These are phyloP conservation scores for Epizoanthus stellaris DNA, from an alignment of 92 coral and sea anemone genomes.

Conservation along the genomic window DNA sequence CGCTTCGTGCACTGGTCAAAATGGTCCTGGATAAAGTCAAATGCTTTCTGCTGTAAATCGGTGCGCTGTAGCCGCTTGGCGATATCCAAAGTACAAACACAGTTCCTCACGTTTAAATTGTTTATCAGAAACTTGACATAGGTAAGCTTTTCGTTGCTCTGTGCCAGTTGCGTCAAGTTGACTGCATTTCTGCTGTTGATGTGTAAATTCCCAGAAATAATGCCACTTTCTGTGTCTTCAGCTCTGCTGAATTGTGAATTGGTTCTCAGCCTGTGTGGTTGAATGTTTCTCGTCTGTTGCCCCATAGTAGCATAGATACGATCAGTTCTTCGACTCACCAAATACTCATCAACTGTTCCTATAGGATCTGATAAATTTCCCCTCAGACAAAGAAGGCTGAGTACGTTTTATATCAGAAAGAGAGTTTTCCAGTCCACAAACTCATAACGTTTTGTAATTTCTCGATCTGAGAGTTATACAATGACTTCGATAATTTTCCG, in stretches of 20 bases:
- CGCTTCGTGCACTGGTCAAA: conserved; percentile 3
- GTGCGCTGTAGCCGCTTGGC: conserved; percentile 1
- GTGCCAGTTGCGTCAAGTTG: neutral
- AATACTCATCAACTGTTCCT: no score
- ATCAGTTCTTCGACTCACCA: neutral
- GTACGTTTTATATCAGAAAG: no score
- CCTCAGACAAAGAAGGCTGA: no score
- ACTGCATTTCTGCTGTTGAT: neutral
- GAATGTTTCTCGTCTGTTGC: neutral
- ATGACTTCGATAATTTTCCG: no score
- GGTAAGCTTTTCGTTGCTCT: neutral
- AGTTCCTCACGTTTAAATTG: neutral
- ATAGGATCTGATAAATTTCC: no score
- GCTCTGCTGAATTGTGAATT: neutral
- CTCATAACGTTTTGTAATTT: no score
- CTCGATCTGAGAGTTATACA: no score
- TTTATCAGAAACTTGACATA: neutral
- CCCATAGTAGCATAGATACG: neutral
- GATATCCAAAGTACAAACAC: conserved; percentile 1
- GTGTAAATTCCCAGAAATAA: neutral
- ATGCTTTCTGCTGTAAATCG: neutral
- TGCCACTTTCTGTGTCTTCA: neutral
- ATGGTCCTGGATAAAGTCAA: neutral
- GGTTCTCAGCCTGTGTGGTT: neutral
- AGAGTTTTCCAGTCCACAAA: no score